phyloP scores from a whole-genome alignment of 2,113 vertebrate species.

The Pardalotus punctatus region DNA sequence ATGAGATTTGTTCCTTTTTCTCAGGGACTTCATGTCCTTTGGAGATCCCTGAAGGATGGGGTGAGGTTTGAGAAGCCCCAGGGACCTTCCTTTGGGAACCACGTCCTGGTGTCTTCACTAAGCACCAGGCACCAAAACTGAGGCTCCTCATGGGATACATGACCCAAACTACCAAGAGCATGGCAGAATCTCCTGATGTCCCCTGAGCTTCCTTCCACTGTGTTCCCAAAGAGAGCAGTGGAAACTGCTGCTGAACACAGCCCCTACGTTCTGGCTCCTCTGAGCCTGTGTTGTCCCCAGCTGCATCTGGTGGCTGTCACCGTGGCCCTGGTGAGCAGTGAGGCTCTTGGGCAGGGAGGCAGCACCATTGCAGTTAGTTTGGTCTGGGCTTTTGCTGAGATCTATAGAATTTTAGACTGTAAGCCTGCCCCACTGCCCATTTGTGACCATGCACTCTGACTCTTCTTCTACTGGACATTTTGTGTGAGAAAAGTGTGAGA shows the following conservation, averaged over 20 bases:
- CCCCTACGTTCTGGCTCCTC: neutral
- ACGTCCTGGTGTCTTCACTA: neutral
- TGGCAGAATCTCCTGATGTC: neutral
- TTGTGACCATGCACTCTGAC: neutral
- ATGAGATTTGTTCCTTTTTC: constrained; percentile 10
- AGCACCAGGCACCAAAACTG: neutral
- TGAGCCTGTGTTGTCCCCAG: neutral
- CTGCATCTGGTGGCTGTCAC: neutral
- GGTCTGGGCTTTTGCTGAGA: neutral
- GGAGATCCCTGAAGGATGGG: neutral
- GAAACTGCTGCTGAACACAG: neutral
- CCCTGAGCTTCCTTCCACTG: neutral
- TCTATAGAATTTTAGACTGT: neutral
- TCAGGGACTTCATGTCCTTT: neutral
- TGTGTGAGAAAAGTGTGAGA: neutral
- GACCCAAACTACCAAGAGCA: rapidly evolving
- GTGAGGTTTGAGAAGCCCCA: neutral
- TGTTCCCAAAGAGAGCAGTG: neutral
- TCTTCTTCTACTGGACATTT: neutral
- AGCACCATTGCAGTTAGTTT: neutral
- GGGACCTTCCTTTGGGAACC: neutral
- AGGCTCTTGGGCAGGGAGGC: neutral
- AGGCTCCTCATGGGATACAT: neutral
- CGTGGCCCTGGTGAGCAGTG: neutral
- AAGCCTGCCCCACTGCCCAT: neutral